These are phyloP conservation scores for Acanthosepion lycidas DNA, from an alignment of 2,888 invertebrate genomes.

Conservation along the genomic window DNA sequence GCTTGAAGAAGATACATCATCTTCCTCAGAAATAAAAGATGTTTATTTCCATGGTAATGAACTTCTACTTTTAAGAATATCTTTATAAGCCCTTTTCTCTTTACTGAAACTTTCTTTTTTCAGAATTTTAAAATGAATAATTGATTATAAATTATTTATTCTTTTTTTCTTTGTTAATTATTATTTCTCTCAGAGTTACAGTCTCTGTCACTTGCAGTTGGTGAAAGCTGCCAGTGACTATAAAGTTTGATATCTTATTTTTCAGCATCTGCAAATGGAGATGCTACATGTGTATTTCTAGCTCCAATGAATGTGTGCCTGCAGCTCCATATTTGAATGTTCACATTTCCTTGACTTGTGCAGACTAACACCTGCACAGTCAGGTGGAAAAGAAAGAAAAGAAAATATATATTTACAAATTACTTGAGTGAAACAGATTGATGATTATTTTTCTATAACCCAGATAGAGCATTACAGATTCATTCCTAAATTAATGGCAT, in stretches of 20 bases:
- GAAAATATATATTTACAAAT: constrained; percentile 33
- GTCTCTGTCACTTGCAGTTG: neutral
- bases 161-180: neutral
- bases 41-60: constrained; percentile 33
- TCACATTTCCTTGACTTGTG: constrained; percentile 2
- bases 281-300: constrained; percentile 33
- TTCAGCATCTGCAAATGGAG: neutral
- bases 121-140: neutral
- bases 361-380: neutral
- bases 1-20: neutral
- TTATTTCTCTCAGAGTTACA: neutral
- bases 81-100: neutral
- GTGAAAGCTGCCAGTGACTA: neutral
- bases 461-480: constrained; percentile 18
- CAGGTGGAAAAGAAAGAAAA: neutral
- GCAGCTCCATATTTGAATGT: constrained; percentile 4
- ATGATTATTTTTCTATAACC: constrained; percentile 33
- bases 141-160: neutral
- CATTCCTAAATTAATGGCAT: constrained; percentile 20
- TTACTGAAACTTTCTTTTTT: neutral
- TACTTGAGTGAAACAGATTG: constrained; percentile 11
- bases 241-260: neutral
- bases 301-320: constrained; percentile 9
- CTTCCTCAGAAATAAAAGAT: neutral
- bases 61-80: neutral